Evolutionary conservation across 2,888 invertebrate genomes (phyloP), one percentile per base, ranked within the genome.

Genomic region (Heliconius sara): DNA sequence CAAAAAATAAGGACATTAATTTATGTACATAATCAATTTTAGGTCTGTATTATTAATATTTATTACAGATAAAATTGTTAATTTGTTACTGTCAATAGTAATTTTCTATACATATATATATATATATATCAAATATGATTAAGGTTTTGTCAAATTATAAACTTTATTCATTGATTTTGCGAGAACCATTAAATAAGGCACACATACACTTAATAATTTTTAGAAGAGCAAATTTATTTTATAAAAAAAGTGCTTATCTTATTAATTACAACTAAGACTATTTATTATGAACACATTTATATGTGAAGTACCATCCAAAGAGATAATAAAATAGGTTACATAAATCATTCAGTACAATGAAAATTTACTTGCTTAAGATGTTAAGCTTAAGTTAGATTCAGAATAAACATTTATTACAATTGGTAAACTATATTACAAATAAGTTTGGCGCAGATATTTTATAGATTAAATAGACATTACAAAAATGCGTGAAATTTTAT

Each of bases 231-330:
- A 68, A 43, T 43, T 70, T 70, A 70, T 25, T 43, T 68, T 25
- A 68, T n/a, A 2, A 68, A 68, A 39, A 34, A 22, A 43, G 0
- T 68, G 1, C 13, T 43, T 43, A 68, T 39, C 25, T 68, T 68
- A 39, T 68, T 43, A 43, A 39, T 68, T 68, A 22, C n/a, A 39
- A n/a, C 22, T 68, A 68, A 43, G 67, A 68, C 25, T 68, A 68
- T 68, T 68, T 68, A 39, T n/a, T 70, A 43, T 43, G 43, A 70
- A 70, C 25, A 70, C 47, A 70, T 43, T 70, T 3, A 70, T 25
- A 43, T 70, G 70, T 70, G 43, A 43, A 43, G 70, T 78, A 73
- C 78, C 78, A 78, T 78, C 78, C 78, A 78, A 73, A 78, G 27
- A 66, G 78, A 78, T 78, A 73, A 78, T 78, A 78, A 78, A 65